Percentiles rank a stretch among this genome's conserved stretches.
Evolutionary conservation across 2,888 invertebrate genomes (phyloP).

Genomic region (Hirtodrosophila confusa): DNA sequence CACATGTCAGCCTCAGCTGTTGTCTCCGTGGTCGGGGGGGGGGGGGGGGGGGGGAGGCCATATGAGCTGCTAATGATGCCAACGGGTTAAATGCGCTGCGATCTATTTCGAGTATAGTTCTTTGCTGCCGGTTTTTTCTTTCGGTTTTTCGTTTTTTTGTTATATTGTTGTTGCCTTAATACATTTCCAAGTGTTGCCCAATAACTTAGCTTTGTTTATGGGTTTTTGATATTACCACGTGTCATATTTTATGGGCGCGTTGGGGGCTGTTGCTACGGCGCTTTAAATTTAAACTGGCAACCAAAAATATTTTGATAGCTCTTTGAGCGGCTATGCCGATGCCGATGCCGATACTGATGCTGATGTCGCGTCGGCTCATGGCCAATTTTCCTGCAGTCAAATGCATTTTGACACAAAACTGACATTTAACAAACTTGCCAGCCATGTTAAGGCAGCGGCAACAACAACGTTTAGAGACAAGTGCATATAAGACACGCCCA

Average conservation of each 20-base stretch:
- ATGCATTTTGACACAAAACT: conserved; percentile 79
- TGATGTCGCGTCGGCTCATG: conserved; percentile 5
- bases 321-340: conserved; percentile 24
- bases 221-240: conserved; percentile 68
- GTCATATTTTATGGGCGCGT: conserved; percentile 67
- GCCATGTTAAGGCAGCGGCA: conserved; percentile 52
- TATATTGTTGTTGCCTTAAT: conserved; percentile 10
- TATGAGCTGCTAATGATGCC: conserved; percentile 76
- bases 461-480: conserved; percentile 24
- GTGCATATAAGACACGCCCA: conserved; percentile 56
- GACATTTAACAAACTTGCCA: conserved; percentile 79
- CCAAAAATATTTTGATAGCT: conserved; percentile 60
- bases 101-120: conserved; percentile 59
- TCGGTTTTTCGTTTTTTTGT: conserved; percentile 4
- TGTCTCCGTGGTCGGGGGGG: conserved; percentile 13
- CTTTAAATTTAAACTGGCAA: conserved; percentile 47
- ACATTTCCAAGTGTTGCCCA: conserved; percentile 61
- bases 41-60: conserved; percentile 14
- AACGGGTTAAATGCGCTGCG: conserved; percentile 70
- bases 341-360: conserved; percentile 4
- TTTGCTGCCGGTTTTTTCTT: conserved; percentile 5
- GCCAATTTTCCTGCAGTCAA: conserved; percentile 51
- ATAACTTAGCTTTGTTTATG: conserved; percentile 73
- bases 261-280: conserved; percentile 20
- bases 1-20: conserved; percentile 71